Evolutionary conservation across 2,888 invertebrate species (phyloP).

Genomic region (Allolobophora icterica): DNA sequence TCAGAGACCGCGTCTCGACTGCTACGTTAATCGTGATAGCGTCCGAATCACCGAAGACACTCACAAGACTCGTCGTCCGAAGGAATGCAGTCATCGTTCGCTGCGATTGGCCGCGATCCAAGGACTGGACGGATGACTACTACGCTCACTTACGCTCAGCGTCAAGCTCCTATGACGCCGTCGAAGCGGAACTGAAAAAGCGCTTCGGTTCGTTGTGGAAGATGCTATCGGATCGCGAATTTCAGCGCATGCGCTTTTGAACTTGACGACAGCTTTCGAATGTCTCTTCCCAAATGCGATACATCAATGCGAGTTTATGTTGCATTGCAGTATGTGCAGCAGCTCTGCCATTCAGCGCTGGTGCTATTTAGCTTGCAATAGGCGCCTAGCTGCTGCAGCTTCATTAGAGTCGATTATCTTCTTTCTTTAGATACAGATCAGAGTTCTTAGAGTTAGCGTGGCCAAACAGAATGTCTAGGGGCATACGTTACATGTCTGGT

Average conservation of each 20-base stretch:
- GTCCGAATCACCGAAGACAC: constrained; percentile 70
- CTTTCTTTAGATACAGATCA: too few relatives aligned
- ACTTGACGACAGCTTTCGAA: neutral
- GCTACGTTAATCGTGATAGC: constrained; percentile 78
- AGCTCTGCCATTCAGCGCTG: neutral
- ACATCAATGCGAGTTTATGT: neutral
- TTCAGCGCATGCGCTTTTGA: neutral
- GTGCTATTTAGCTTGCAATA: neutral
- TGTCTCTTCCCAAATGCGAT: neutral
- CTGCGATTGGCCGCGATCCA: constrained; percentile 73
- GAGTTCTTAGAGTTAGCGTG: too few relatives aligned
- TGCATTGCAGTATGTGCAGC: neutral
- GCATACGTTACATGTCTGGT: too few relatives aligned
- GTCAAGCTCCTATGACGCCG: constrained; percentile 73
- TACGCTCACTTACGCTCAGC: constrained; percentile 73
- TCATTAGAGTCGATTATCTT: neutral
- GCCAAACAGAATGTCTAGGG: too few relatives aligned
- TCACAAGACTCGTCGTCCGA: constrained; percentile 74
- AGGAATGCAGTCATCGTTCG: constrained; percentile 76
- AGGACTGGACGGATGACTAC: constrained; percentile 75
- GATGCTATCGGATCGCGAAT: constrained; percentile 62
- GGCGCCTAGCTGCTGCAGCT: neutral
- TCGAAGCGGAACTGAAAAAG: constrained; percentile 75
- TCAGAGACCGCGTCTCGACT: constrained; percentile 79
- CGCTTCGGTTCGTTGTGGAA: constrained; percentile 73